Percentiles rank a stretch among this genome's conserved stretches.
These are phyloP conservation scores for Melanostigma gelatinosum DNA, from an alignment of 2,113 vertebrate genomes.

Conservation along the genomic window DNA sequence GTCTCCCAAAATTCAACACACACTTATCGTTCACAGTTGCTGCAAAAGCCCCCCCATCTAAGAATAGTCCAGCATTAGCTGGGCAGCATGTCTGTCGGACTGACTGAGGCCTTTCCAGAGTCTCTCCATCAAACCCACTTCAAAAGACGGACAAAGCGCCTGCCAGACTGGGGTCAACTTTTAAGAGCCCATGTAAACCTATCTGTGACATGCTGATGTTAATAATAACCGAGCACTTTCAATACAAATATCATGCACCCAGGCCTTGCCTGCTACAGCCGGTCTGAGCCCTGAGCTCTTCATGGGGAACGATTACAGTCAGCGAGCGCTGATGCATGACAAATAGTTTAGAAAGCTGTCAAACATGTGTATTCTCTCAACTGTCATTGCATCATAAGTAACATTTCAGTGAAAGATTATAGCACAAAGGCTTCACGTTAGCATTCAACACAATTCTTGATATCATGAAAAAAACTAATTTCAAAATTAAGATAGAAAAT, in stretches of 20 bases:
- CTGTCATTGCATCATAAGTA: too few species aligned
- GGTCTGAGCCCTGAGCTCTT: neutral
- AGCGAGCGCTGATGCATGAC: neutral
- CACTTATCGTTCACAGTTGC: conserved; percentile 48
- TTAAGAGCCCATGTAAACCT: neutral
- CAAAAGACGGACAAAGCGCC: neutral
- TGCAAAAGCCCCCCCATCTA: conserved; percentile 11
- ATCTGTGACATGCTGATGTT: neutral
- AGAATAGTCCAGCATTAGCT: conserved; percentile 34
- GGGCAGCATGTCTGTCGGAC: conserved; percentile 11
- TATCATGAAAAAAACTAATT: neutral
- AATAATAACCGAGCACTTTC: conserved; percentile 2
- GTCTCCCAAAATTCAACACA: conserved; percentile 35
- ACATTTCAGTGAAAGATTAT: neutral
- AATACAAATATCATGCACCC: neutral
- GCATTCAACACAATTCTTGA: too few species aligned
- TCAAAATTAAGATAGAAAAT: neutral
- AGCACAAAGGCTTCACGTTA: too few species aligned
- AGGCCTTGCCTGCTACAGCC: neutral
- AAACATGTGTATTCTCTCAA: neutral
- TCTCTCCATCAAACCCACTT: conserved; percentile 17
- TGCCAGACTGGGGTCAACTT: neutral
- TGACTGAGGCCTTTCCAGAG: conserved; percentile 25
- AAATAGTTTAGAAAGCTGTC: neutral
- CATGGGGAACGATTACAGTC: neutral